Evolutionary conservation across 1,140 invertebrate genomes (phyloP).

Genomic region (Pseudomyrmex dendroicus): DNA sequence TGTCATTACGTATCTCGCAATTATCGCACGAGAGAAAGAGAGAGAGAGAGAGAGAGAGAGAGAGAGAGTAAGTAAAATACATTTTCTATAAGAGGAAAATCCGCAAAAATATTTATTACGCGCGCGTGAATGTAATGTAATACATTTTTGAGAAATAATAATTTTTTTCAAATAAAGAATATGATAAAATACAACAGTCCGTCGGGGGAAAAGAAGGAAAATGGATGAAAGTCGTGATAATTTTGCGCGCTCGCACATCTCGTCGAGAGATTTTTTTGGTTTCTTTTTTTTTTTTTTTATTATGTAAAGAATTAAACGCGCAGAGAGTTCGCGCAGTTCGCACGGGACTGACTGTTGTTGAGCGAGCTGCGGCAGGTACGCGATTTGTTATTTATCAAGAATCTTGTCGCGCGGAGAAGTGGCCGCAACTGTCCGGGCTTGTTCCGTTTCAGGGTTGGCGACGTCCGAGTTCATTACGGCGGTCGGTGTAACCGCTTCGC

Average conservation of each 20-base stretch:
- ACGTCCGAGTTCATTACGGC: constrained; percentile 66
- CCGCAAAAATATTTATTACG: neutral
- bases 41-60: neutral
- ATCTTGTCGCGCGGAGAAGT: constrained; percentile 42
- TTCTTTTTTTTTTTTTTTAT: neutral
- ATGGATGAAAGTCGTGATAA: no score
- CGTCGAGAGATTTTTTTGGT: neutral
- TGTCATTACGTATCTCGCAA: neutral
- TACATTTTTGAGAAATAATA: neutral
- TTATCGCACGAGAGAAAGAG: neutral
- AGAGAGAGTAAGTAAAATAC: neutral
- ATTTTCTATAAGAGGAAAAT: neutral
- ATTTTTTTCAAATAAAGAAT: neutral
- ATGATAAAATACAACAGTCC: neutral
- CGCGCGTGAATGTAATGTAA: no score
- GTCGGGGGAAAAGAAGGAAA: neutral
- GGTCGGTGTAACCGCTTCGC: constrained; percentile 57
- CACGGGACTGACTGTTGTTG: neutral
- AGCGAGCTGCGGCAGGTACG: constrained; percentile 14
- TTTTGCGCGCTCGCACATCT: no score
- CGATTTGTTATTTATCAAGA: constrained; percentile 59
- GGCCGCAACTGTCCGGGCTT: constrained; percentile 27
- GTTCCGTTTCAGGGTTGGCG: constrained; percentile 54
- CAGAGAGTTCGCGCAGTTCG: neutral
- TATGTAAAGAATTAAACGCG: neutral